These are phyloP conservation scores for Lissocephala sabroskyi DNA, from an alignment of 2,888 invertebrate species.

Conservation along the genomic window DNA sequence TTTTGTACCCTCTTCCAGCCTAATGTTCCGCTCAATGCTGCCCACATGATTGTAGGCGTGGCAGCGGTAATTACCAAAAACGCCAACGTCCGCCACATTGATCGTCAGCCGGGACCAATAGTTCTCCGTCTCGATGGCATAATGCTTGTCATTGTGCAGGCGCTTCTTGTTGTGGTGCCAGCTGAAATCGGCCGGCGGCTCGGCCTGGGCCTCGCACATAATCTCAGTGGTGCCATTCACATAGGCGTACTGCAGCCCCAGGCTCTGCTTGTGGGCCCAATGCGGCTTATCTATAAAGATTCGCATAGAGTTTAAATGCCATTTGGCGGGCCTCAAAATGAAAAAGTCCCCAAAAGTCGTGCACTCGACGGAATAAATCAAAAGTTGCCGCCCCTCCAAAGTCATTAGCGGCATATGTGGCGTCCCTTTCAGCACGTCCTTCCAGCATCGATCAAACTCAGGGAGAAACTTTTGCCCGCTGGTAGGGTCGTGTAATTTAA, in stretches of 20 bases:
- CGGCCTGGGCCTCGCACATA: conserved; percentile 75
- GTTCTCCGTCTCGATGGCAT: conserved; percentile 62
- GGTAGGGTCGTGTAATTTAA: conserved; percentile 39
- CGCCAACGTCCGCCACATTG: conserved; percentile 57
- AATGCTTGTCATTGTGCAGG: conserved; percentile 59
- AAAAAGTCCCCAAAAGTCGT: not conserved
- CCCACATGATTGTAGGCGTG: conserved; percentile 74
- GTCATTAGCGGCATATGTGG: conserved; percentile 43
- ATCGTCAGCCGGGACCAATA: conserved; percentile 68
- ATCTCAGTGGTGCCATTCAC: conserved; percentile 75
- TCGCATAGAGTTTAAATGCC: no score
- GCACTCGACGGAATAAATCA: no score
- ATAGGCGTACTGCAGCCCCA: conserved; percentile 65
- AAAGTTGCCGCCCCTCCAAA: conserved; percentile 8
- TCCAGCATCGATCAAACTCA: conserved; percentile 14
- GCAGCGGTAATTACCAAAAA: conserved; percentile 75
- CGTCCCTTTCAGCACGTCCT: conserved; percentile 25
- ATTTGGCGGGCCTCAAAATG: conserved; percentile 1
- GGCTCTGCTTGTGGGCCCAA: conserved; percentile 59
- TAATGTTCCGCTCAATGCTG: conserved; percentile 73
- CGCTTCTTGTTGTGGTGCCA: conserved; percentile 72
- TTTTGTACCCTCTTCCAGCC: conserved; percentile 74
- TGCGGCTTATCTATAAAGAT: conserved; percentile 68
- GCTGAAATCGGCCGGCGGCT: conserved; percentile 75
- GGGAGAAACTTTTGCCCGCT: not conserved